Percentiles rank a stretch among this genome's conserved stretches.
phyloP scores from a whole-genome alignment of 2,113 vertebrate genomes.

The Pachycephala philippinensis region DNA sequence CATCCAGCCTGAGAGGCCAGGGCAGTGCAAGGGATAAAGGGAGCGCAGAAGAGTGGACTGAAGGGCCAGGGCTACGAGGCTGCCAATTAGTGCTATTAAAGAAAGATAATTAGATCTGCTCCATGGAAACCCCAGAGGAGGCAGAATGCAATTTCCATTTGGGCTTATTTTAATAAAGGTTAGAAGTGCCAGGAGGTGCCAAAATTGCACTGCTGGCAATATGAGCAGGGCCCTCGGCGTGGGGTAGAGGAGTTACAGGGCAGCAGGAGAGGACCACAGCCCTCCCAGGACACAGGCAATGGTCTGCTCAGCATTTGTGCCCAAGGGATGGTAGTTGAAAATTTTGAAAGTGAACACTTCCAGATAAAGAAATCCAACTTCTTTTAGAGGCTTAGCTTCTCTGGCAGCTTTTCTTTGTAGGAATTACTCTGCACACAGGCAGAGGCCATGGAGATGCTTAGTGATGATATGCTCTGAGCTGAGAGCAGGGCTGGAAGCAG shows the following conservation, averaged over 20 bases:
- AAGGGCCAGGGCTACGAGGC: slow-evolving; percentile 52
- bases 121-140: slow-evolving; percentile 69
- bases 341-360: neutral
- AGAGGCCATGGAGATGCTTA: neutral
- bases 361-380: neutral
- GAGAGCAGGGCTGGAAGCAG: neutral
- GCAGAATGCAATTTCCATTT: slow-evolving; percentile 55
- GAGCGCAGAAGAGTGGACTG: slow-evolving; percentile 10
- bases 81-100: slow-evolving; percentile 72
- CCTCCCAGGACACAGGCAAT: fast-evolving
- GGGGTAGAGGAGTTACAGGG: neutral
- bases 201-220: neutral
- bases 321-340: neutral
- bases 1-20: slow-evolving; percentile 33
- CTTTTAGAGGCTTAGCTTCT: neutral
- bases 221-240: neutral
- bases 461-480: neutral
- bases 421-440: neutral
- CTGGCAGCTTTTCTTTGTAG: neutral
- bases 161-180: slow-evolving; percentile 58
- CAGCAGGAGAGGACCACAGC: neutral
- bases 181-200: slow-evolving; percentile 1
- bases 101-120: slow-evolving; percentile 74
- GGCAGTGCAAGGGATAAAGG: slow-evolving; percentile 49
- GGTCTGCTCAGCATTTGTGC: neutral